Evolutionary conservation across 2,888 invertebrate species (phyloP).

Genomic region (Nipponacmea schrenckii): DNA sequence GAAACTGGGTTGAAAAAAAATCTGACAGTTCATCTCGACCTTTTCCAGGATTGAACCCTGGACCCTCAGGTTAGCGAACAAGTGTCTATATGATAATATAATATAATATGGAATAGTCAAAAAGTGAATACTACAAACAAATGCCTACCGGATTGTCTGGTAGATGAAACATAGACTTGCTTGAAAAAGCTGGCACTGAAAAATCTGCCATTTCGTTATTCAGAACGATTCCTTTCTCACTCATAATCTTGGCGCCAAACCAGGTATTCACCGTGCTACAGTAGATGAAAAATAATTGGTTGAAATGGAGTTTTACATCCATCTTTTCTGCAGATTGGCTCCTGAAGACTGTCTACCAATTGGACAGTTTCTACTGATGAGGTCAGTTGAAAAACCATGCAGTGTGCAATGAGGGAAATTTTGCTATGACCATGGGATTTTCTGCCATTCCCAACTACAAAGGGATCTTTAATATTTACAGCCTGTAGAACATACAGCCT

Average conservation of each 20-base stretch:
- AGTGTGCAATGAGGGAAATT: constrained; percentile 2
- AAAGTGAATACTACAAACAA: neutral
- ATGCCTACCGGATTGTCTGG: constrained; percentile 27
- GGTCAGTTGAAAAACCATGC: neutral
- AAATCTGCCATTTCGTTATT: constrained; percentile 62
- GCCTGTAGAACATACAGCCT: neutral
- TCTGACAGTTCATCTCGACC: too few relatives aligned
- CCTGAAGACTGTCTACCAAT: too few relatives aligned
- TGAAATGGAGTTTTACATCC: too few relatives aligned
- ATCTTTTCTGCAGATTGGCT: too few relatives aligned
- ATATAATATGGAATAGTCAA: too few relatives aligned
- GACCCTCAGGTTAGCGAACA: too few relatives aligned
- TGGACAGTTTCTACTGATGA: too few relatives aligned
- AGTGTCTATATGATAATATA: too few relatives aligned
- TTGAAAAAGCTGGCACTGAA: constrained; percentile 28
- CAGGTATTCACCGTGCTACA: constrained; percentile 51
- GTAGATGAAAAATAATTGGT: neutral
- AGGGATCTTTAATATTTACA: neutral
- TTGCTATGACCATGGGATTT: neutral
- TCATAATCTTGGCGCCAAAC: constrained; percentile 59
- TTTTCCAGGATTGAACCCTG: too few relatives aligned
- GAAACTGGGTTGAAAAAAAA: too few relatives aligned
- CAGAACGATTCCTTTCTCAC: constrained; percentile 55
- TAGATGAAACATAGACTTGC: constrained; percentile 4
- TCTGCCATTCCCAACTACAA: neutral